Percentiles rank a stretch among this genome's conserved stretches.
Conservation (phyloP, 1,140 invertebrate genomes). For the Pogonomyrmex barbatus region DNA sequence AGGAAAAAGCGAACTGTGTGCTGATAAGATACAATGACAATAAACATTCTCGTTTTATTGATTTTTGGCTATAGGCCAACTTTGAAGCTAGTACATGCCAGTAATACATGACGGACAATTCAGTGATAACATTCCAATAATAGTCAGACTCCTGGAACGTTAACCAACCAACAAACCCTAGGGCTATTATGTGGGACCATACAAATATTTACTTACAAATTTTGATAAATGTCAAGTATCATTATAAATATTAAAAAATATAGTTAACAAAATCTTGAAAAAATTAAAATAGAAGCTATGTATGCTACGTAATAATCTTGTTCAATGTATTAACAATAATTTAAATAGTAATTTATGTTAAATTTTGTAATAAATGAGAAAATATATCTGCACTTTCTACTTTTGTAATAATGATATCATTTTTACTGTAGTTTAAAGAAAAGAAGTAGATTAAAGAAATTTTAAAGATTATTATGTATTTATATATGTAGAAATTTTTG, state of each 20-base stretch:
- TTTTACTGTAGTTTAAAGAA: neutral
- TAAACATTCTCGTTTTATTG: conserved; percentile 4
- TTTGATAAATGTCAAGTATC: neutral
- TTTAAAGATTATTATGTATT: no score
- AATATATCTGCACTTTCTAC: neutral
- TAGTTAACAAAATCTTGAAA: no score
- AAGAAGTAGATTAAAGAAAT: neutral
- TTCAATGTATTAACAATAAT: neutral
- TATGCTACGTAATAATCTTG: neutral
- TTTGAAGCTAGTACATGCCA: neutral
- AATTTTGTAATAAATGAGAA: neutral
- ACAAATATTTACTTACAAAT: neutral
- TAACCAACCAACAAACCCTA: conserved; percentile 32
- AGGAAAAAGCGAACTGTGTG: neutral
- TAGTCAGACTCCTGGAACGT: conserved; percentile 28
- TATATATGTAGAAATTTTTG: no score
- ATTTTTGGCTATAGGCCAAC: conserved; percentile 6
- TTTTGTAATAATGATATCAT: neutral
- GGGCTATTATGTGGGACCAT: neutral
- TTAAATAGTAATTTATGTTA: neutral
- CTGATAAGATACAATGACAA: conserved; percentile 21
- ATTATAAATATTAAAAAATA: neutral
- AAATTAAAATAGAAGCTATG: neutral
- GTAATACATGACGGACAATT: neutral
- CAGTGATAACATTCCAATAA: conserved; percentile 42